Percentiles rank a stretch among this genome's conserved stretches.
These are phyloP conservation scores for Athene noctua DNA, from an alignment of 2,113 vertebrate species.

Conservation along the genomic window DNA sequence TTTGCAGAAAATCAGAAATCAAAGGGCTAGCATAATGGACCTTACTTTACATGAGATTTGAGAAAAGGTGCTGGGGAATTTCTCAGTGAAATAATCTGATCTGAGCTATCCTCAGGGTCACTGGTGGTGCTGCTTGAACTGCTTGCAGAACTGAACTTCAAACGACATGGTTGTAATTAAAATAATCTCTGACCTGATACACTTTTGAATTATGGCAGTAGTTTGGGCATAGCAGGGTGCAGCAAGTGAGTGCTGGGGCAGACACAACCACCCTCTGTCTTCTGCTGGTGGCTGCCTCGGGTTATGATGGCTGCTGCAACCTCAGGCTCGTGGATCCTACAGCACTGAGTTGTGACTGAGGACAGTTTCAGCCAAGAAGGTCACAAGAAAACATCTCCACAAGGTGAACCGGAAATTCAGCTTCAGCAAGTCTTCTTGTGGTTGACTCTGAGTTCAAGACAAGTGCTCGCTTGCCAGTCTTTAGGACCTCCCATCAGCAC, in stretches of 20 bases:
- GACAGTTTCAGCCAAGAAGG: neutral
- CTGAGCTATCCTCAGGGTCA: neutral
- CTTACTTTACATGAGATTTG: neutral
- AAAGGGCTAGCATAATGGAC: neutral
- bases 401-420: neutral
- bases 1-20: neutral
- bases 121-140: neutral
- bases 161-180: neutral
- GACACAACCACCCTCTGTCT: neutral
- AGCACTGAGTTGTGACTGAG: neutral
- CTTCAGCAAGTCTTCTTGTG: neutral
- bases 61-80: neutral
- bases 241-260: neutral
- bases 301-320: neutral
- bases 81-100: neutral
- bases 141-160: neutral
- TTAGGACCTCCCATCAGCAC: neutral
- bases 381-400: neutral
- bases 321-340: neutral
- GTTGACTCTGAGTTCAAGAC: neutral
- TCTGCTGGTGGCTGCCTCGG: neutral
- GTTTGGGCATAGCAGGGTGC: accelerated
- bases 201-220: neutral
- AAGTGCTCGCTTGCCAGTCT: neutral
- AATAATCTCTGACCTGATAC: neutral